These are phyloP conservation scores for Varanus komodoensis DNA, from an alignment of 2,113 vertebrate species.

Conservation along the genomic window DNA sequence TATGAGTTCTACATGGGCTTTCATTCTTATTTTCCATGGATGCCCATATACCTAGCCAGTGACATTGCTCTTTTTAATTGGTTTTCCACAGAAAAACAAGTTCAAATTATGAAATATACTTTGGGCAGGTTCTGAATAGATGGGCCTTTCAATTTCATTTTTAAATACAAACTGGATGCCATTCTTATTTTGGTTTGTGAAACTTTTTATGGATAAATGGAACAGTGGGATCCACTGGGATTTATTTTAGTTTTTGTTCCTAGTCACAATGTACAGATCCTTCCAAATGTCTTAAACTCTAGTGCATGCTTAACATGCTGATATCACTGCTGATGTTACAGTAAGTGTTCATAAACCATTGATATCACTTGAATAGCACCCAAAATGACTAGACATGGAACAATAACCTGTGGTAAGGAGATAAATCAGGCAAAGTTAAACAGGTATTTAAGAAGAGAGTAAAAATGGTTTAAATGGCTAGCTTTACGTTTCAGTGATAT, in stretches of 20 bases:
- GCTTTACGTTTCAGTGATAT: not conserved
- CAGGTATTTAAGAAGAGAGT: not conserved
- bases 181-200: slow-evolving; percentile 2
- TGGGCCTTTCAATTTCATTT: slow-evolving; percentile 14
- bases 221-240: not conserved
- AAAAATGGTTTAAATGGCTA: not conserved
- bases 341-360: not conserved
- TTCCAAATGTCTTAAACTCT: not conserved
- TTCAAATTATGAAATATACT: slow-evolving; percentile 21
- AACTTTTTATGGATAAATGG: not conserved
- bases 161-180: not conserved
- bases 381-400: not conserved
- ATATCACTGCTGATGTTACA: not conserved
- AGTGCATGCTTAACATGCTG: not conserved
- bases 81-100: slow-evolving; percentile 6
- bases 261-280: not conserved
- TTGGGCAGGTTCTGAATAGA: slow-evolving; percentile 26
- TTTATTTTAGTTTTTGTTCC: too few relatives aligned
- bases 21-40: slow-evolving; percentile 48
- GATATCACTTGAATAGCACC: not conserved
- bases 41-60: slow-evolving; percentile 54
- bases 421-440: not conserved
- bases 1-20: slow-evolving; percentile 62
- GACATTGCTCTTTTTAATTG: slow-evolving; percentile 47
- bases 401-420: not conserved